Evolutionary conservation across 2,113 vertebrate genomes (phyloP), one percentile per base, ranked within the genome.

Genomic region (Dromiciops gliroides): DNA sequence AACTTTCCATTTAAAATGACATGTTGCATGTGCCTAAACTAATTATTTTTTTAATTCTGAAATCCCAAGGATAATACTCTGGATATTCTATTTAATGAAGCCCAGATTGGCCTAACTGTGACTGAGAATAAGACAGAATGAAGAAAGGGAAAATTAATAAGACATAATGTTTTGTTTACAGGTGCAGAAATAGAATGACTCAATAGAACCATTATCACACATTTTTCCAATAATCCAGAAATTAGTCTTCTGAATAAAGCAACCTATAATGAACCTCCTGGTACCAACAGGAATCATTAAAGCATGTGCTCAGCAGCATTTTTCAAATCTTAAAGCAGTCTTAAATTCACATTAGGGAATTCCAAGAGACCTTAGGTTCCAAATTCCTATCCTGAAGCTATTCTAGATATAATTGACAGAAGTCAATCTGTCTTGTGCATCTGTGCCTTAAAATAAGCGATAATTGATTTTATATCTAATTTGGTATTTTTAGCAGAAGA

Each of bases 1-100:
- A 51, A n/a, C 47, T 95, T 95, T 95, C 44, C 49, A 56, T 90
- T 90, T 75, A 88, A 94, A 50, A 44, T 89, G 48, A 37, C 49
- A 51, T 90, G 51, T 51, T 50, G 31, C 50, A 56, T 90, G 51
- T 67, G 14, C 51, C 0, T 67, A 8, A 56, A 51, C 8, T 83
- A 48, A 93, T 24, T 48, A 37, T 22, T 83, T 60, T 51, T 93
- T 94, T 53, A 90, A 26, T 8, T 14, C 51, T 96, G 94, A 44
- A 51, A n/a, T 92, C 12, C 83, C 90, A 97, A 83, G 6, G 67
- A 50, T 1, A 53, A 31, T 48, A 51, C n/a, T 75, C n/a, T 91
- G 44, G 31, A 44, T 48, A 31, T 37, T 49, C 24, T 51, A 51
- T 51, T 92, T 14, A 22, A 95, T 56, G 48, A 93, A 50, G 16